phyloP scores from a whole-genome alignment of 2,888 invertebrate species.

The Hyposoter didymator region DNA sequence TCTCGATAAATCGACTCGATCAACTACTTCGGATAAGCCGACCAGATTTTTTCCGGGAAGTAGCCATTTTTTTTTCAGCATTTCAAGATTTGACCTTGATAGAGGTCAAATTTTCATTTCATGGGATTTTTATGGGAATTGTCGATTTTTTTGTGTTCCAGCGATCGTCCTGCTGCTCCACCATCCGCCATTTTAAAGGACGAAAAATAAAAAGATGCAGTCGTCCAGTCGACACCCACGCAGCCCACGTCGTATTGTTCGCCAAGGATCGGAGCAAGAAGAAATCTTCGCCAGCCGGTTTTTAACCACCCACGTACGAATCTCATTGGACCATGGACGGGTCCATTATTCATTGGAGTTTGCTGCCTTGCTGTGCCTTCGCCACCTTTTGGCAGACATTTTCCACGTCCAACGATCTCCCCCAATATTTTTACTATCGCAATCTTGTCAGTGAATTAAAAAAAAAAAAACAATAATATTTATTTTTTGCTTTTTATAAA shows the following conservation, averaged over 20 bases:
- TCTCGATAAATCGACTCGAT: conserved; percentile 1
- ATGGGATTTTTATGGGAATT: neutral
- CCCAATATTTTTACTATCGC: conserved; percentile 44
- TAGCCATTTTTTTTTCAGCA: neutral
- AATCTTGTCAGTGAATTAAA: neutral
- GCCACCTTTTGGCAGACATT: conserved; percentile 41
- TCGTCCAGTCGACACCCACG: conserved; percentile 79
- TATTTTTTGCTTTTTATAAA: neutral
- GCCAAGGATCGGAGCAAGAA: conserved; percentile 70
- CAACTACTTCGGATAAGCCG: neutral
- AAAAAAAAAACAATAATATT: neutral
- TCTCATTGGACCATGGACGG: conserved; percentile 76
- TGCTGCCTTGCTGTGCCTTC: neutral
- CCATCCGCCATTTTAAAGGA: conserved; percentile 80
- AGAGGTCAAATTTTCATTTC: neutral
- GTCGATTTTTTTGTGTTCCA: neutral
- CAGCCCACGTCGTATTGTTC: conserved; percentile 67
- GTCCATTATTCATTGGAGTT: conserved; percentile 59
- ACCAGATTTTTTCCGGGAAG: neutral
- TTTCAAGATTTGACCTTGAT: neutral
- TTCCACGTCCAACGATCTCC: conserved; percentile 49
- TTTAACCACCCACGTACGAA: conserved; percentile 80
- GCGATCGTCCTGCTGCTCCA: neutral
- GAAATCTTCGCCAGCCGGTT: conserved; percentile 66
- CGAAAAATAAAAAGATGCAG: conserved; percentile 69